These are phyloP conservation scores for Gonatopus flavifemur DNA, from an alignment of 1,140 invertebrate species.

Conservation along the genomic window DNA sequence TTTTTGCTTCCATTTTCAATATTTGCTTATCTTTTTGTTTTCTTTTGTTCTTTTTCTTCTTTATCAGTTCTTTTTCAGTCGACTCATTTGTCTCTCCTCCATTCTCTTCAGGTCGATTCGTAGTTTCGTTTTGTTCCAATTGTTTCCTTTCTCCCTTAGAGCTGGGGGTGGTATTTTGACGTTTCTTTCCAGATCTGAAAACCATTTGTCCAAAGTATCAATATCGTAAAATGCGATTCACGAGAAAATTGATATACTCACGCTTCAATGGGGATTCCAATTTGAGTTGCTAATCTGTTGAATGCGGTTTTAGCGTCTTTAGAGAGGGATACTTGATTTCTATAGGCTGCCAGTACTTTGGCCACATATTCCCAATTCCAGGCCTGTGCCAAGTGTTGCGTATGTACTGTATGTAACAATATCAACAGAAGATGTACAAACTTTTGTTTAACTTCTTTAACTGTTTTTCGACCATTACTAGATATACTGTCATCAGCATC, in stretches of 20 bases:
- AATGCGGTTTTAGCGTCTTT: conserved; percentile 56
- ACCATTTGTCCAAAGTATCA: conserved; percentile 1
- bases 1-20: conserved; percentile 55
- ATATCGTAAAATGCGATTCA: conserved; percentile 1
- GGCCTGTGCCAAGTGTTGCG: conserved; percentile 40
- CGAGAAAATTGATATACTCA: conserved; percentile 29
- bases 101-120: not conserved
- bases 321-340: conserved; percentile 38
- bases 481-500: conserved; percentile 29
- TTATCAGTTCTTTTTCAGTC: conserved; percentile 25
- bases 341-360: conserved; percentile 42
- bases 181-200: conserved; percentile 9
- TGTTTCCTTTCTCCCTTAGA: conserved; percentile 23
- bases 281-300: conserved; percentile 50
- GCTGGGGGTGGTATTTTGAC: conserved; percentile 6
- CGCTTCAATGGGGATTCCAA: conserved; percentile 41
- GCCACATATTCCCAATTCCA: conserved; percentile 54
- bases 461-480: conserved; percentile 15
- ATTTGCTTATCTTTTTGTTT: conserved; percentile 48
- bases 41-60: conserved; percentile 42
- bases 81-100: conserved; percentile 3
- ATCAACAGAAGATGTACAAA: conserved; percentile 53
- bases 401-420: conserved; percentile 45
- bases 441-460: conserved; percentile 50
- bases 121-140: not conserved